Conservation (phyloP, 2,797 vertebrate species). For the Garrulus glandarius region DNA sequence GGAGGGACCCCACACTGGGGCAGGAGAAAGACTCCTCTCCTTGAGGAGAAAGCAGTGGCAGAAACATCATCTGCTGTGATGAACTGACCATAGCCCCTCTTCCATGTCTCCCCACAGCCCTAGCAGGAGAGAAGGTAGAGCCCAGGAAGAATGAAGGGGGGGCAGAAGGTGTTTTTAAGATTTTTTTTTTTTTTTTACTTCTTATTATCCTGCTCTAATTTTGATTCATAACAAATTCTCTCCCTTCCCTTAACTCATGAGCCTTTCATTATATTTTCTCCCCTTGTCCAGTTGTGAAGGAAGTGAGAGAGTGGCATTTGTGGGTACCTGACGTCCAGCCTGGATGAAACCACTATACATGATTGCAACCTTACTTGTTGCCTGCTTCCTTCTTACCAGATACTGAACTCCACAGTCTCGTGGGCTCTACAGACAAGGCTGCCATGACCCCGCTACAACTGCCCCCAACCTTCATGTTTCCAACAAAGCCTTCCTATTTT, state of each 20-base stretch:
- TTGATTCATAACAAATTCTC: neutral
- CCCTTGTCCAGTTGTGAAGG: neutral
- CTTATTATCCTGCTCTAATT: neutral
- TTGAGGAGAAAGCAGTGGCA: neutral
- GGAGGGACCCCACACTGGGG: too few species aligned
- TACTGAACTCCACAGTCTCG: neutral
- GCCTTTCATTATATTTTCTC: neutral
- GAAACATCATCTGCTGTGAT: neutral
- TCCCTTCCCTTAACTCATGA: neutral
- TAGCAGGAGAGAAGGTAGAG: neutral
- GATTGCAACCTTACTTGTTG: neutral
- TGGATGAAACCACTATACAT: neutral
- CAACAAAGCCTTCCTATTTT: neutral
- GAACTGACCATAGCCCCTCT: too few species aligned
- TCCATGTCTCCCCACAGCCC: neutral
- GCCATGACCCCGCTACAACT: rapidly evolving
- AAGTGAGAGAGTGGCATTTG: neutral
- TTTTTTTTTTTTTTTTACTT: neutral
- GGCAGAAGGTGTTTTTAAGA: neutral
- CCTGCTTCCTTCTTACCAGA: neutral
- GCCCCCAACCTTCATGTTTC: rapidly evolving
- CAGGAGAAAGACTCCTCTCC: neutral
- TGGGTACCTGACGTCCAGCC: neutral
- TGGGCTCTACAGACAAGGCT: neutral
- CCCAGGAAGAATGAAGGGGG: neutral